Evolutionary conservation across 1,140 invertebrate species (phyloP).

Genomic region (Maconellicoccus hirsutus): DNA sequence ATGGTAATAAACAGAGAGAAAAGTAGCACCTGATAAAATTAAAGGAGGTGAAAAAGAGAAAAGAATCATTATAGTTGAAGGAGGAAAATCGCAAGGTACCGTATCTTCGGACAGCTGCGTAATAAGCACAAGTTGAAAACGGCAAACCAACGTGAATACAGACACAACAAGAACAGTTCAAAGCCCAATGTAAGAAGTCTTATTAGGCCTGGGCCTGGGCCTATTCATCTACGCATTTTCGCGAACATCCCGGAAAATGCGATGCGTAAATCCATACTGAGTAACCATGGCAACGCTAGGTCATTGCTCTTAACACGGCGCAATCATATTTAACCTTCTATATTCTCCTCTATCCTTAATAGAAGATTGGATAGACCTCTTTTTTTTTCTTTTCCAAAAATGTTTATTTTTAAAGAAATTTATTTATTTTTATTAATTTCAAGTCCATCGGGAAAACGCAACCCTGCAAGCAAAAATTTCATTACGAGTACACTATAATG

Average conservation of each 20-base stretch:
- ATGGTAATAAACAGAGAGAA: too few relatives aligned
- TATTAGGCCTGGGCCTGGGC: constrained; percentile 1
- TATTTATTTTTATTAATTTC: too few relatives aligned
- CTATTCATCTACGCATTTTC: constrained; percentile 8
- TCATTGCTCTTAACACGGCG: background rate
- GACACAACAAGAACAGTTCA: background rate
- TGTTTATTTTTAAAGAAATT: too few relatives aligned
- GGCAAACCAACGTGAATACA: background rate
- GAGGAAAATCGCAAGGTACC: background rate
- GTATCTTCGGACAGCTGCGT: background rate
- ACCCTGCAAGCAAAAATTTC: too few relatives aligned
- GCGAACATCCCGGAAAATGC: constrained; percentile 2
- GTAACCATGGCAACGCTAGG: background rate
- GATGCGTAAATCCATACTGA: constrained; percentile 3
- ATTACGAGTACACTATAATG: too few relatives aligned
- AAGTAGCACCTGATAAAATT: too few relatives aligned
- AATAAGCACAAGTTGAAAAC: background rate
- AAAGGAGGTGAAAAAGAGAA: background rate
- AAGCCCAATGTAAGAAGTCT: background rate
- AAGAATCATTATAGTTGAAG: background rate
- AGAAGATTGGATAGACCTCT: too few relatives aligned
- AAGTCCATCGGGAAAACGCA: too few relatives aligned
- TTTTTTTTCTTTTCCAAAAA: too few relatives aligned
- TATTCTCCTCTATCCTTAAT: too few relatives aligned
- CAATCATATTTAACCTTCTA: constrained; percentile 1